Percentiles rank a stretch among this genome's conserved stretches.
Evolutionary conservation across 2,797 vertebrate species (phyloP).

Genomic region (Crenichthys baileyi): DNA sequence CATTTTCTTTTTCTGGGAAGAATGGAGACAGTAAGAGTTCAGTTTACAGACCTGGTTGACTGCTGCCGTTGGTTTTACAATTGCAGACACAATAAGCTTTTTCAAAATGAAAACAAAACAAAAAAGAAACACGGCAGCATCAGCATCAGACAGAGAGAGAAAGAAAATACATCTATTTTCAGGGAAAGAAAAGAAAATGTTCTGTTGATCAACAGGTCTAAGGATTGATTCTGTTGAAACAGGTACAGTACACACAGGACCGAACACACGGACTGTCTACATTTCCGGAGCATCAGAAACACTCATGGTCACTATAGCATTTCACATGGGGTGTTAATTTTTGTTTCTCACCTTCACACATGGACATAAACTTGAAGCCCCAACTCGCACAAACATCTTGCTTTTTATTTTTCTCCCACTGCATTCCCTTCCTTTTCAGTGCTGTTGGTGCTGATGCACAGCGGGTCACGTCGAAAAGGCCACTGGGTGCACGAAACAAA

Average conservation of each 20-base stretch:
- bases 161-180: constrained; percentile 3
- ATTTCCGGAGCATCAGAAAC: not conserved
- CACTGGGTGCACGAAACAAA: not conserved
- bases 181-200: not conserved
- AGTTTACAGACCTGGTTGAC: not conserved
- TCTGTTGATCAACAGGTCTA: constrained; percentile 3
- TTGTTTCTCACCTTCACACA: constrained; percentile 25
- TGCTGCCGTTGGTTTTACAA: not conserved
- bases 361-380: constrained; percentile 7
- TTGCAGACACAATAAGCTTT: not conserved
- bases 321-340: constrained; percentile 2
- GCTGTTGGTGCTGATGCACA: constrained; percentile 4
- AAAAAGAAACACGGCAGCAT: not conserved
- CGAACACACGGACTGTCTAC: not conserved
- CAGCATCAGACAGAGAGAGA: not conserved
- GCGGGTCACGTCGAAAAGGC: not conserved
- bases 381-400: not conserved
- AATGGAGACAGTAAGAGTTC: not conserved
- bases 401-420: not conserved
- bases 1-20: constrained; percentile 1
- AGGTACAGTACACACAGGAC: not conserved
- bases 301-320: not conserved
- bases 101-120: not conserved
- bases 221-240: not conserved
- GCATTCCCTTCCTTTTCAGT: not conserved